Evolutionary conservation across 2,888 invertebrate genomes (phyloP).

Genomic region (Cataglyphis rosenhaueri): DNA sequence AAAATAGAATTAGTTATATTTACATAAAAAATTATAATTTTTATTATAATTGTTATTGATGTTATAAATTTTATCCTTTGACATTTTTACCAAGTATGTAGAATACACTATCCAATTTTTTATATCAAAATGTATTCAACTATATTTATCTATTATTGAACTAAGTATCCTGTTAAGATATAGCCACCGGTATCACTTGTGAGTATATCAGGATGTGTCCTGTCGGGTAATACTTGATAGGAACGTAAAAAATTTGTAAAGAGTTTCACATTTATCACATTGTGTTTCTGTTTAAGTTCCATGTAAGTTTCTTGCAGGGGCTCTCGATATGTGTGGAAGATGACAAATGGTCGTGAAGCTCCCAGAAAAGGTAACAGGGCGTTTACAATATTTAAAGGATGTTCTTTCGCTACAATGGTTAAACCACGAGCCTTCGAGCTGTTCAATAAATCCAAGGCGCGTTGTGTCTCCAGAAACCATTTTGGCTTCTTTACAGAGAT

Average conservation of each 20-base stretch:
- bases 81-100: not conserved
- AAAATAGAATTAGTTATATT: conserved; percentile 14
- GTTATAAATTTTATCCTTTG: not conserved
- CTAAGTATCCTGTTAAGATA: conserved; percentile 90
- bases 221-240: conserved; percentile 95
- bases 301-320: conserved; percentile 94
- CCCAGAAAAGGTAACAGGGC: conserved; percentile 92
- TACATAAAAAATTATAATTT: conserved; percentile 8
- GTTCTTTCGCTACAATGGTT: conserved; percentile 93
- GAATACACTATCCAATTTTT: not conserved
- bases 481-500: conserved; percentile 72
- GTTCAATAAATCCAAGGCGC: conserved; percentile 88
- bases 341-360: conserved; percentile 93
- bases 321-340: conserved; percentile 93
- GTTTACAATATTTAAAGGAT: conserved; percentile 93
- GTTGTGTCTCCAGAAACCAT: conserved; percentile 76
- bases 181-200: conserved; percentile 97
- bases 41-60: not conserved
- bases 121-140: conserved; percentile 19
- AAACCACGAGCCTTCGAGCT: conserved; percentile 90
- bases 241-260: conserved; percentile 95
- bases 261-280: conserved; percentile 92
- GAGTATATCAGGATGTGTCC: conserved; percentile 97
- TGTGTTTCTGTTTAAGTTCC: conserved; percentile 90
- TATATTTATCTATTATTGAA: conserved; percentile 60